Evolutionary conservation across 92 coral and sea anemone species (phyloP).

Genomic region (Bergia sp.): DNA sequence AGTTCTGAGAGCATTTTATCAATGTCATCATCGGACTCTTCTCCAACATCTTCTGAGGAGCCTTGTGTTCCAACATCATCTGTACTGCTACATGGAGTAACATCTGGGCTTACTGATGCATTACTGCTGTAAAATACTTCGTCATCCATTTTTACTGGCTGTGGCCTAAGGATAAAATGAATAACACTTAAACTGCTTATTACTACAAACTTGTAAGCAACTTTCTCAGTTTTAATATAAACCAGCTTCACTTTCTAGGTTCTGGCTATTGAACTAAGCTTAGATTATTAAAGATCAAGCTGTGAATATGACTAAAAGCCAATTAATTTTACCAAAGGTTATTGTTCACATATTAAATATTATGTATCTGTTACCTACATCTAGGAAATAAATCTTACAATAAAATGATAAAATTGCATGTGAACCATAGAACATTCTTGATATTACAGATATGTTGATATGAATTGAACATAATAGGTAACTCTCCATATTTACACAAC

Average conservation of each 20-base stretch:
- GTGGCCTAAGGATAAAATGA: conserved; percentile 5
- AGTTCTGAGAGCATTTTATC: conserved; percentile 94
- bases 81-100: conserved; percentile 37
- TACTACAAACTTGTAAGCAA: not conserved
- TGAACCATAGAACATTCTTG: not conserved
- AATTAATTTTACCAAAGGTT: not conserved
- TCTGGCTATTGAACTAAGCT: not conserved
- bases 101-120: conserved; percentile 26
- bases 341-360: not conserved
- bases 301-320: not conserved
- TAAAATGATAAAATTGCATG: not conserved
- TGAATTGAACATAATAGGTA: not conserved
- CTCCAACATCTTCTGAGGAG: conserved; percentile 36
- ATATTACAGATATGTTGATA: conserved; percentile 6
- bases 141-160: conserved; percentile 43
- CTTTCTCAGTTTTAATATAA: not conserved
- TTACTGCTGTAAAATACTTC: conserved; percentile 21
- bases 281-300: not conserved
- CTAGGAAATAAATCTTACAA: not conserved
- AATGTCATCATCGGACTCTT: conserved; percentile 77
- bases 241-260: not conserved
- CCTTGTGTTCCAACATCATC: conserved; percentile 32
- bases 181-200: not conserved
- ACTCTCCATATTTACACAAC: not conserved
- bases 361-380: not conserved